A percentile compares a stretch with the other conserved stretches of the same genome.
These are phyloP conservation scores for Ibycter americanus DNA, from an alignment of 2,797 vertebrate species.

Conservation along the genomic window DNA sequence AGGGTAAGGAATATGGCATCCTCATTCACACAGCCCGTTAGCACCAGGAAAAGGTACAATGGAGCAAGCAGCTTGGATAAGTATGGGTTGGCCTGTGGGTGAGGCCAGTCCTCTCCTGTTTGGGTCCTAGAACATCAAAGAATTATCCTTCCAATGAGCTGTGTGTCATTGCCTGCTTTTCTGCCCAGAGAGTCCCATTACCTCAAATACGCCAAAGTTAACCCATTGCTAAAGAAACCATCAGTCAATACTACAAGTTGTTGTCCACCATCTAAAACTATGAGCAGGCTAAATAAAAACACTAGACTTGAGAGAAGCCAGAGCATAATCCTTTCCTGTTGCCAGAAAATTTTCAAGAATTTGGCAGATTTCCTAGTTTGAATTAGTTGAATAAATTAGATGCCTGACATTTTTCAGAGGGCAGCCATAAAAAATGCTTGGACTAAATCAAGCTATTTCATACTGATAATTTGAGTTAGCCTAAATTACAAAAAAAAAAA, in stretches of 20 bases:
- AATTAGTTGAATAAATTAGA: constrained; percentile 33
- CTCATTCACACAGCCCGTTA: neutral
- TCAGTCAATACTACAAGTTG: neutral
- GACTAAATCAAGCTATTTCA: constrained; percentile 10
- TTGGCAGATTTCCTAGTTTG: constrained; percentile 47
- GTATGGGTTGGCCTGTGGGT: neutral
- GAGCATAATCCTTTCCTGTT: neutral
- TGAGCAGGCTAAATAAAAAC: neutral
- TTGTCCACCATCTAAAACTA: neutral
- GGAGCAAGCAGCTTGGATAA: neutral
- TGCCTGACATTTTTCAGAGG: constrained; percentile 42
- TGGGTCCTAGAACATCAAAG: neutral
- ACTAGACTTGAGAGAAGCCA: neutral
- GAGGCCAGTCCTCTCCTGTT: neutral
- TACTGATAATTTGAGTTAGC: neutral
- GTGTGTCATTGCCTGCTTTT: neutral
- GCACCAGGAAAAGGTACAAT: neutral
- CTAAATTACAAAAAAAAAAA: neutral
- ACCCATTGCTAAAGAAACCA: neutral
- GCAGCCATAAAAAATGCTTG: neutral
- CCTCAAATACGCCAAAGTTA: neutral
- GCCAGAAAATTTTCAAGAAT: constrained; percentile 26
- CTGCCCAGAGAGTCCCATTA: neutral
- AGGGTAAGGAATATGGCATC: neutral
- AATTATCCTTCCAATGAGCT: neutral